Conservation (phyloP, 2,888 invertebrate species). For the Nineta flava region DNA sequence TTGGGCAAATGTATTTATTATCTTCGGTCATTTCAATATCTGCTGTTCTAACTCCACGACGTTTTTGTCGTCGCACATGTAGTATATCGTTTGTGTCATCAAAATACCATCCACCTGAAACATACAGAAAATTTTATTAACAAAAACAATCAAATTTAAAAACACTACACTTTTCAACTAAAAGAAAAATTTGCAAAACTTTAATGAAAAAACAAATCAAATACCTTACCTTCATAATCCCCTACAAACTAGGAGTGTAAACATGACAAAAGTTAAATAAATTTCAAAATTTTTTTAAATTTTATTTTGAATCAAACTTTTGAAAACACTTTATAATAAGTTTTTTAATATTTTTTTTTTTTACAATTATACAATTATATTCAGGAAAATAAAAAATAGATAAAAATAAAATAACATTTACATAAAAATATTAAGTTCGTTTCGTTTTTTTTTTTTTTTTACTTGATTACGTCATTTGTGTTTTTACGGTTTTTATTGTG, state of each 20-base stretch:
- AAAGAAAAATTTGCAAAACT: too few relatives aligned
- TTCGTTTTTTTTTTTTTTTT: too few relatives aligned
- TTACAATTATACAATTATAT: background rate
- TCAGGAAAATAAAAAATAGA: background rate
- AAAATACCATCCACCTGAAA: background rate
- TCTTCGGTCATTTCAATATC: constrained; percentile 4
- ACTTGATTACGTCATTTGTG: too few relatives aligned
- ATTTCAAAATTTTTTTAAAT: background rate
- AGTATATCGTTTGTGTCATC: background rate
- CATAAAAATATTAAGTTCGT: too few relatives aligned
- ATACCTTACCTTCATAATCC: too few relatives aligned
- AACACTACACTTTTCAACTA: background rate
- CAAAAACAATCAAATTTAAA: background rate
- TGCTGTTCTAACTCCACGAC: background rate
- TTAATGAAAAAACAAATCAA: too few relatives aligned
- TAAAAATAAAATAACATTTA: background rate
- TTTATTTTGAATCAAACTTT: background rate
- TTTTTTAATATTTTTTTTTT: background rate
- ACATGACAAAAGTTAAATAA: too few relatives aligned
- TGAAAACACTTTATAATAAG: background rate
- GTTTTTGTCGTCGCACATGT: background rate
- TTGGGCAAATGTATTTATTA: constrained; percentile 3
- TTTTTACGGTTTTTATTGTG: too few relatives aligned
- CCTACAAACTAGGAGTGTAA: background rate
- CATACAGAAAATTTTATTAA: background rate